phyloP scores from a whole-genome alignment of 2,113 vertebrate genomes.

The Indicator maculatus region DNA sequence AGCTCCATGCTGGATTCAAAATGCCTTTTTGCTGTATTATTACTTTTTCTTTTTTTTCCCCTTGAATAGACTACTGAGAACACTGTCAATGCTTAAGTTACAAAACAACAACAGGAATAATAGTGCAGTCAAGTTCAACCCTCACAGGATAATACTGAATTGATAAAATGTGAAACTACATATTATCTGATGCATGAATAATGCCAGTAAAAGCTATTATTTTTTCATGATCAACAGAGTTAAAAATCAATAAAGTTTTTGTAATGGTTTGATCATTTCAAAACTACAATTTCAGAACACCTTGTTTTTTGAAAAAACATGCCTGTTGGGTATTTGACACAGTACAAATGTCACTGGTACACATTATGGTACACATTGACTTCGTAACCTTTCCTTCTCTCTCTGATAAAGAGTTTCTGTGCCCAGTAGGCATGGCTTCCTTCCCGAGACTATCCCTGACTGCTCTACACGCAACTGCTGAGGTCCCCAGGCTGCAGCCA shows the following conservation, averaged over 20 bases:
- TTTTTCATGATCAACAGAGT: background rate
- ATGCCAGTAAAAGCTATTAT: slow-evolving; percentile 4
- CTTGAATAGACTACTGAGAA: slow-evolving; percentile 44
- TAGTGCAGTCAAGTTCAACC: slow-evolving; percentile 35
- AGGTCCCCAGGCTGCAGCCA: background rate
- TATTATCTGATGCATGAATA: slow-evolving; percentile 4
- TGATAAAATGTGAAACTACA: slow-evolving; percentile 55
- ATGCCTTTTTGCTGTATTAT: slow-evolving; percentile 57
- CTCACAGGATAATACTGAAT: slow-evolving; percentile 25
- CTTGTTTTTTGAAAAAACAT: background rate
- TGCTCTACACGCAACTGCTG: background rate
- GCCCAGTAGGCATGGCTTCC: background rate
- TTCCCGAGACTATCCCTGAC: background rate
- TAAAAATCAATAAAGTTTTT: slow-evolving; percentile 13
- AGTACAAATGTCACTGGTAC: background rate
- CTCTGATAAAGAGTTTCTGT: background rate
- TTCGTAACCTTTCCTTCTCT: background rate
- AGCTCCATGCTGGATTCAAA: slow-evolving; percentile 36
- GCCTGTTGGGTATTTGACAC: background rate
- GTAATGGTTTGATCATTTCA: background rate
- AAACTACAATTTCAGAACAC: background rate
- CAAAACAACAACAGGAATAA: background rate
- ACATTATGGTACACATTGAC: background rate
- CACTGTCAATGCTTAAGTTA: background rate
- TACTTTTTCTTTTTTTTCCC: slow-evolving; percentile 35